phyloP scores from a whole-genome alignment of 2,797 vertebrate species.

The Silurus lanzhouensis region DNA sequence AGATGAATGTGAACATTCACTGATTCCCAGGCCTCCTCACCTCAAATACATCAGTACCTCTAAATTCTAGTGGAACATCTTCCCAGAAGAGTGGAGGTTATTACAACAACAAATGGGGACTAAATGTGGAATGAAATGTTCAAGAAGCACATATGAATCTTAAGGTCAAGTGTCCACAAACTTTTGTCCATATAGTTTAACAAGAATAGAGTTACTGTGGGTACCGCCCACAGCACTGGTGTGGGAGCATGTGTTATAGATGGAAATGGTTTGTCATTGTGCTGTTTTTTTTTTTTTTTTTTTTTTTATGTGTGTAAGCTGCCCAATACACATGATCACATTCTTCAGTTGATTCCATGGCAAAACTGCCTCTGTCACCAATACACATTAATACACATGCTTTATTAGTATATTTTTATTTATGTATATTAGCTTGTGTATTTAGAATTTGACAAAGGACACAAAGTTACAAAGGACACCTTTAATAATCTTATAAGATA shows the following conservation, averaged over 20 bases:
- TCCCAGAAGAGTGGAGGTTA: too few species aligned
- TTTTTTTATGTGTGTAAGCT: constrained; percentile 63
- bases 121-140: too few species aligned
- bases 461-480: background rate
- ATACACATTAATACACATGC: constrained; percentile 47
- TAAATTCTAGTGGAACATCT: too few species aligned
- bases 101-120: too few species aligned
- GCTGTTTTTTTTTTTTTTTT: background rate
- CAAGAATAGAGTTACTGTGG: background rate
- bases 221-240: constrained; percentile 58
- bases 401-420: constrained; percentile 9
- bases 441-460: constrained; percentile 9
- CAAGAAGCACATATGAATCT: too few species aligned
- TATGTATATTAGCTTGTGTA: background rate
- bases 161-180: too few species aligned
- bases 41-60: too few species aligned
- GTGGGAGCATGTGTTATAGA: constrained; percentile 69
- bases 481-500: background rate
- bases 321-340: constrained; percentile 64
- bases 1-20: too few species aligned
- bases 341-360: constrained; percentile 56
- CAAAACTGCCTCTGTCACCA: constrained; percentile 69
- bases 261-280: constrained; percentile 74
- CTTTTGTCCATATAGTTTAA: too few species aligned
- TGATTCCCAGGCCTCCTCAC: too few species aligned